Base-by-base conservation (phyloP, 1,140 invertebrate species). In the Cydia splendana region DNA sequence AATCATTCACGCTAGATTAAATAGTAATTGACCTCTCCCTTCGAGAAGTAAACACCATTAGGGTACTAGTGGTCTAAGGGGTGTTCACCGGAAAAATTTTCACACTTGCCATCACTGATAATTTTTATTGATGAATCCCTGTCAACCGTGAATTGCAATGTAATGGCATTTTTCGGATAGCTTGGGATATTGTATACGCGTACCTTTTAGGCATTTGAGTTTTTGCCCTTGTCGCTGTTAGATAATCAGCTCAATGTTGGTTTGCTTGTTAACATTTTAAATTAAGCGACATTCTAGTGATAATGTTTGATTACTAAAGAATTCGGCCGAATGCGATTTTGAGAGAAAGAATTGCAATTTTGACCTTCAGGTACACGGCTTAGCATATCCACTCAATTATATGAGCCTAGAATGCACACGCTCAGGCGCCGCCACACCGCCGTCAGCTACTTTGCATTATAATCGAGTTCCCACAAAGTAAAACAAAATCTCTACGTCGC, bases 1-100 rank as follows among this genome's bases (percentile, higher is more conserved):
- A 89, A 92, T 92, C 90, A 91, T 91, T 91, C 85, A 92, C 88
- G 87, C 82, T 87, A 91, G 85, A 92, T 92, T 92, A 89, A 92
- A 89, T 92, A 88, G 81, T 88, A 91, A 89, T 92, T 91, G 90
- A 92, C 88, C 90, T 87, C 86, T 85, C 88, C 88, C 87, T 84
- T 76, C 80, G 73, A 75, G 80, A 79, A 86, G 86, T 80, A 91
- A 92, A 91, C 87, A 89, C 86, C 84, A 90, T 91, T 90, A 90
- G 80, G 78, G 67, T 71, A 71, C 67, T 71, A 79, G 74, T 83
- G 84, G 83, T 83, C 77, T 82, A 81, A 62, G 81, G 88, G 87
- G 87, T 81, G 80, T 75, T 82, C 77, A 78, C 75, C 77, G 82
- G 65, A 75, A 85, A 85, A 85, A 85, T 81, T 83, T 85, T 88